phyloP scores from a whole-genome alignment of 2,888 invertebrate species.

The Ophioninae sp. region DNA sequence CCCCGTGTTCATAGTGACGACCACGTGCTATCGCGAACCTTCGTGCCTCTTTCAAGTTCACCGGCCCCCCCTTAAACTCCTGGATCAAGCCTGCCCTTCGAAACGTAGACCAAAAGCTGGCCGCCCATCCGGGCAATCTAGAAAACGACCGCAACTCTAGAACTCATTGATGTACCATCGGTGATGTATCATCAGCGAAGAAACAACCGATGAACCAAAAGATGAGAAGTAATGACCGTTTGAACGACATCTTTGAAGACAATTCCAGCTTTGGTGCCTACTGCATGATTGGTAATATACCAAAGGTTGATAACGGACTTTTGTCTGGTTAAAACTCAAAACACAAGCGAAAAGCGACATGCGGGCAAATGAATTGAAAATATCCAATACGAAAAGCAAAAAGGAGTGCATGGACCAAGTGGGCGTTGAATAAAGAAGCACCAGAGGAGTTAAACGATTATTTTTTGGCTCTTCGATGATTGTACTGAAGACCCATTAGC shows the following conservation, averaged over 20 bases:
- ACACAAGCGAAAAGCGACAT: slow-evolving; percentile 35
- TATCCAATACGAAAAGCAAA: slow-evolving; percentile 23
- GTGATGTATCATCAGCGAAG: neutral
- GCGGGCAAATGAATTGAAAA: slow-evolving; percentile 65
- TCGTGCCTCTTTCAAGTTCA: slow-evolving; percentile 42
- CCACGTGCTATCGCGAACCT: slow-evolving; percentile 63
- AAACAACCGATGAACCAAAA: neutral
- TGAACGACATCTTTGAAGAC: neutral
- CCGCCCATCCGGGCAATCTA: neutral
- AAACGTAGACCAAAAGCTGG: neutral
- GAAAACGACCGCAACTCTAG: neutral
- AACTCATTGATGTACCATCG: slow-evolving; percentile 8
- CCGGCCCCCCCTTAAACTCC: neutral
- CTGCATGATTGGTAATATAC: slow-evolving; percentile 10
- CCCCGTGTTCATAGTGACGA: slow-evolving; percentile 53
- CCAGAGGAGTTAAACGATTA: slow-evolving; percentile 40
- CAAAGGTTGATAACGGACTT: neutral
- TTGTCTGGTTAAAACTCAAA: neutral
- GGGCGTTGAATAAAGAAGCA: slow-evolving; percentile 64
- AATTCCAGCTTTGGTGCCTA: slow-evolving; percentile 14
- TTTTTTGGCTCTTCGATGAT: slow-evolving; percentile 58
- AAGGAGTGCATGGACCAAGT: slow-evolving; percentile 42
- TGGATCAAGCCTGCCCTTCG: neutral
- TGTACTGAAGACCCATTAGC: slow-evolving; percentile 58
- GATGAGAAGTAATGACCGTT: slow-evolving; percentile 17